Evolutionary conservation across 2,113 vertebrate genomes (phyloP), one percentile per base, ranked within the genome.

Genomic region (Carassius gibelio): DNA sequence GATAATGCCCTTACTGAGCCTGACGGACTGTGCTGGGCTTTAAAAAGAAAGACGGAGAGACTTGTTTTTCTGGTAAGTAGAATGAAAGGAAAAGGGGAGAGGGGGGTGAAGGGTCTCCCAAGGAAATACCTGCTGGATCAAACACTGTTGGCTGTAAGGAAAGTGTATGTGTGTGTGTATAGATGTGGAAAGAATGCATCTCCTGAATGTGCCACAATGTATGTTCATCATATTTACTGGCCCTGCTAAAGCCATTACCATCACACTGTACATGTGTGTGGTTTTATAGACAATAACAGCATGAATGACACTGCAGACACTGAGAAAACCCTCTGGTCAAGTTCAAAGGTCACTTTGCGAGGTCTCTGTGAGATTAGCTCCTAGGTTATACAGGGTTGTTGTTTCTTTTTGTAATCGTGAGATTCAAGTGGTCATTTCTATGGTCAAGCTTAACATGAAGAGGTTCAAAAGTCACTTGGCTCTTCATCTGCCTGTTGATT

Each of bases 1-100:
- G 69, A 59, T 80, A 89, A 89, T 89, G 87, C 90, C 90, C 89
- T 83, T 50, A 78, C 64, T 80, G 74, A 79, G 78, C 26, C 36
- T 71, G 61, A 83, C 26, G 2, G 72, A 80, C 81, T 77, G 57
- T 52, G 36, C 38, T 62, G 42, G 45, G n/a, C 77, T 84, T 87
- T 59, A 50, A 75, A 84, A 78, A 42, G 83, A 45, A 83, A 42
- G 71, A 69, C 50, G 30, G 75, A 75, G 66, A 75, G 55, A 59
- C 10, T 77, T 62, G 48, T 57, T 62, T 55, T 26, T 55, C 45
- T 50, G 78, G 26, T 75, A 19, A 34, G 59, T 15, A 30, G 50
- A 77, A 80, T 66, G 52, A 77, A 75, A 52, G 68, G 50, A 85
- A 82, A 69, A 64, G 21, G 75, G 66, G 30, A 71, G 11, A 74